Conservation (phyloP, 2,888 invertebrate species). For the Siphonodentalium dalli region DNA sequence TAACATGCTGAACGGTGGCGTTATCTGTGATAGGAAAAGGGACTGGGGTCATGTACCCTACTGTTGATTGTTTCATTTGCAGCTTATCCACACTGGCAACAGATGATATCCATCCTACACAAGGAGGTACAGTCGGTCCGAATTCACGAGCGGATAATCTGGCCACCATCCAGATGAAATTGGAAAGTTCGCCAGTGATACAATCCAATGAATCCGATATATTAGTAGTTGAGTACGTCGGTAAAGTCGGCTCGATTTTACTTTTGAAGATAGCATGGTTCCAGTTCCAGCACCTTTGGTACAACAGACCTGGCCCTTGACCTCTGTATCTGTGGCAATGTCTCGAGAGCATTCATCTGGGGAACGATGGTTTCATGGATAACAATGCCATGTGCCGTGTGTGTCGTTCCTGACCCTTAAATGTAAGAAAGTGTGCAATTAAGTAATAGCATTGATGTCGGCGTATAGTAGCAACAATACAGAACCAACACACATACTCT, state of each 20-base stretch:
- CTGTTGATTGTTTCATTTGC: conserved; percentile 11
- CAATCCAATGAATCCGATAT: too few relatives aligned
- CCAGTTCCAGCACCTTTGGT: neutral
- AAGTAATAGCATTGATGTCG: too few relatives aligned
- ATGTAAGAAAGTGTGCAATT: too few relatives aligned
- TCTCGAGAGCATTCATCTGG: neutral
- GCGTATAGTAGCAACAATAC: too few relatives aligned
- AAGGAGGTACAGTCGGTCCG: conserved; percentile 1
- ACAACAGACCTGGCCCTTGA: neutral
- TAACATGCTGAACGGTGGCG: conserved; percentile 19
- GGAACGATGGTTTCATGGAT: conserved; percentile 5
- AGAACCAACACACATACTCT: too few relatives aligned
- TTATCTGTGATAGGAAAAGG: conserved; percentile 26
- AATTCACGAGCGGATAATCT: neutral
- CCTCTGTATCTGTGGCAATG: neutral
- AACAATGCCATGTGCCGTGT: conserved; percentile 11
- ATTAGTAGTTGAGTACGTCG: too few relatives aligned
- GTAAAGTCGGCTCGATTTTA: conserved; percentile 7
- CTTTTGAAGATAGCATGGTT: conserved; percentile 10
- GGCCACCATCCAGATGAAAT: neutral
- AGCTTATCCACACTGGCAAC: too few relatives aligned
- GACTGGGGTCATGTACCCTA: conserved; percentile 26
- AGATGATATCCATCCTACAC: conserved; percentile 12
- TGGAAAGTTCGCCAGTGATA: neutral
- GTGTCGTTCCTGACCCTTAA: conserved; percentile 13